Conservation (phyloP, 2,113 vertebrate species). For the Ictalurus furcatus region DNA sequence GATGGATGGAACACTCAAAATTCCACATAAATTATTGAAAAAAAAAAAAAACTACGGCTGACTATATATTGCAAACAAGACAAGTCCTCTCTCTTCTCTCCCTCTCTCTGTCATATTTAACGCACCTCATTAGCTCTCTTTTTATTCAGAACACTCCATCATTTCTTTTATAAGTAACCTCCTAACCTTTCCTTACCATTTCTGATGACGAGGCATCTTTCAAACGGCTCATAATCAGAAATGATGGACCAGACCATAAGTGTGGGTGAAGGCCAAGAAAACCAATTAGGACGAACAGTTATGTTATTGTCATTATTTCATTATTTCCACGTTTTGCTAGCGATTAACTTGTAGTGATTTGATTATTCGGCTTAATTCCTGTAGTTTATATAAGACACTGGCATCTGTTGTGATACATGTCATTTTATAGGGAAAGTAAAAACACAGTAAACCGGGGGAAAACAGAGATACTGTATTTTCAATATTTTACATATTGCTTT, state of each 20-base stretch:
- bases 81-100: not conserved
- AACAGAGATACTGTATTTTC: not conserved
- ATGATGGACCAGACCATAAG: not conserved
- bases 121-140: not conserved
- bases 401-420: not conserved
- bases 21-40: no score
- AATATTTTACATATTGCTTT: not conserved
- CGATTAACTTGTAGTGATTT: not conserved
- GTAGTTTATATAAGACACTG: not conserved
- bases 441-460: not conserved
- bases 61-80: not conserved
- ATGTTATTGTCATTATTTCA: not conserved
- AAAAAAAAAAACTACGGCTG: not conserved
- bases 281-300: not conserved
- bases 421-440: not conserved
- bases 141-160: not conserved
- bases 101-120: not conserved
- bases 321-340: not conserved
- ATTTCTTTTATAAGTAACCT: not conserved
- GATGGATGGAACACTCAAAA: no score
- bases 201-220: slow-evolving; percentile 1
- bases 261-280: slow-evolving; percentile 4
- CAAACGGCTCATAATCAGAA: slow-evolving; percentile 20
- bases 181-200: slow-evolving; percentile 1
- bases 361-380: not conserved